Evolutionary conservation across 2,113 vertebrate genomes (phyloP), one percentile per base, ranked within the genome.

Genomic region (Ciconia maguari): DNA sequence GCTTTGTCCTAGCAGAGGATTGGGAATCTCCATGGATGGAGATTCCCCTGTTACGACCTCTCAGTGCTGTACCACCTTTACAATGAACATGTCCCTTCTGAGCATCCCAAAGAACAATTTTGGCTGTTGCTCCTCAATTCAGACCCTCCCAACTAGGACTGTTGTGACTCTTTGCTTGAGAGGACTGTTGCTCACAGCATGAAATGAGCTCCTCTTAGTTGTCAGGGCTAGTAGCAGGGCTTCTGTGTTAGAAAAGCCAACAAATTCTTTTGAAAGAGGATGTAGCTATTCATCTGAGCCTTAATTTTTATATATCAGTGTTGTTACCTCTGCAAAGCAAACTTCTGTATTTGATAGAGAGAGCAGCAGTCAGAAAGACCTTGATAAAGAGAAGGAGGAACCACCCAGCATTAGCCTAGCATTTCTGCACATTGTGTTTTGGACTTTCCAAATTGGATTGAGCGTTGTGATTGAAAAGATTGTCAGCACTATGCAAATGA

Each of bases 401-500:
- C 14, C 75, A 52, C 11, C 49, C 84, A 54, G 77, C 26, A 10
- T 75, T 46, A 92, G 70, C 75, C 69, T 44, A 32, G 60, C 13
- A 0, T 44, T 95, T 68, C 49, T 57, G 36, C 64, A 46, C 57
- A 66, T 88, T 97, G 74, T 46, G 16, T 64, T 86, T 83, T 87
- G 91, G 68, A 74, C 79, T 92, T 95, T 81, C 76, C 96, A 96
- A 81, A 94, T 93, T 89, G 93, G 86, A 90, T 95, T 96, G 92
- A 94, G 93, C 25, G 1, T 81, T 86, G 93, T 95, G 97, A 98
- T 96, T 95, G 97, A 94, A 87, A 97, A 96, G 97, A 97, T 83
- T 97, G 98, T 98, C 97, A 98, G 98, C 96, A 96, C 84, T 98
- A 98, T 98, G 98, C 93, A 98, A 98, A 98, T 98, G 97, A 98